Percentiles rank a stretch among this genome's conserved stretches.
Evolutionary conservation across 2,888 invertebrate species (phyloP).

Genomic region (Mythimna impura): DNA sequence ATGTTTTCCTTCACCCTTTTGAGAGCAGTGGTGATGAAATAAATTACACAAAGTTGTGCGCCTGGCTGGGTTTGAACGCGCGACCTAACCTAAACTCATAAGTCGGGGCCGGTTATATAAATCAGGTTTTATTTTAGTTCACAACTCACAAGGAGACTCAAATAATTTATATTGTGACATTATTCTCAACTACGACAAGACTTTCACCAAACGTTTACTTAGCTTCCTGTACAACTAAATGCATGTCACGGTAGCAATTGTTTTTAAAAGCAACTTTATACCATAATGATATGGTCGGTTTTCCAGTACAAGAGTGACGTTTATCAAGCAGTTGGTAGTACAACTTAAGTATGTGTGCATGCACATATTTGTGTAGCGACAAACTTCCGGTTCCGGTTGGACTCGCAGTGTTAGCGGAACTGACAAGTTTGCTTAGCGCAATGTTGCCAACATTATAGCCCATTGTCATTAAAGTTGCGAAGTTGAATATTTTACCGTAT

Average conservation of each 20-base stretch:
- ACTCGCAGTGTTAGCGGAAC: slow-evolving; percentile 71
- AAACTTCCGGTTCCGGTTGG: slow-evolving; percentile 72
- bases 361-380: slow-evolving; percentile 60
- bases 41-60: no score
- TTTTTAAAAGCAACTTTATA: not conserved
- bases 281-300: not conserved
- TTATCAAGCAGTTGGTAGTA: slow-evolving; percentile 7
- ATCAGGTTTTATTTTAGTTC: no score
- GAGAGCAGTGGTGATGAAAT: no score
- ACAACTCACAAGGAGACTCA: slow-evolving; percentile 9
- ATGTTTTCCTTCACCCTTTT: no score
- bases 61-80: no score
- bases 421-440: slow-evolving; percentile 72
- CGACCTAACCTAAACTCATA: no score
- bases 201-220: slow-evolving; percentile 63
- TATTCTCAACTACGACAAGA: slow-evolving; percentile 48
- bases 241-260: no score
- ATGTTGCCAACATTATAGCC: slow-evolving; percentile 69
- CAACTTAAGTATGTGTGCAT: slow-evolving; percentile 45
- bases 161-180: slow-evolving; percentile 47
- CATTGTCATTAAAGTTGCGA: slow-evolving; percentile 64
- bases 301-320: not conserved
- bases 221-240: slow-evolving; percentile 43
- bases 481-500: slow-evolving; percentile 46
- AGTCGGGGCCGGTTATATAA: no score